phyloP scores from a whole-genome alignment of 2,113 vertebrate species.

The Oryzias curvinotus region DNA sequence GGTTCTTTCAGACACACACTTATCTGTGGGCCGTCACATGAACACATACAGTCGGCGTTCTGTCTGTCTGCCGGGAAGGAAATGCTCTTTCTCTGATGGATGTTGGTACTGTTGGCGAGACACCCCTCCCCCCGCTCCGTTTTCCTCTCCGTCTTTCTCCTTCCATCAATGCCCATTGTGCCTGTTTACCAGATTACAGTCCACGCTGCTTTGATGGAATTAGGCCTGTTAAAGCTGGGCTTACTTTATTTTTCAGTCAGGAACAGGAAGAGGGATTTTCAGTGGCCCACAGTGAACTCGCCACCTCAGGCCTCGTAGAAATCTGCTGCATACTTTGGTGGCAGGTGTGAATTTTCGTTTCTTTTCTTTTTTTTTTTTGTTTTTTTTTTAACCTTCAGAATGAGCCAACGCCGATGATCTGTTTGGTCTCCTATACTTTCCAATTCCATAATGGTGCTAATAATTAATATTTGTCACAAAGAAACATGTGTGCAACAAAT shows the following conservation, averaged over 20 bases:
- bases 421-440: not conserved
- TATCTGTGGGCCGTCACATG: constrained; percentile 41
- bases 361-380: not conserved
- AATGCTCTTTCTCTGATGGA: constrained; percentile 61
- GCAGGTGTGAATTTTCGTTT: constrained; percentile 16
- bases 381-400: not conserved
- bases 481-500: not conserved
- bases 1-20: constrained; percentile 18
- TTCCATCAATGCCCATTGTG: constrained; percentile 71
- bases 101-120: constrained; percentile 60
- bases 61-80: constrained; percentile 68
- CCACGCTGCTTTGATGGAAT: constrained; percentile 73
- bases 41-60: constrained; percentile 58
- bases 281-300: constrained; percentile 39
- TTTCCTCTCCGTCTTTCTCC: constrained; percentile 40
- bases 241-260: constrained; percentile 57
- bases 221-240: constrained; percentile 66
- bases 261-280: constrained; percentile 47
- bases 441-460: constrained; percentile 6
- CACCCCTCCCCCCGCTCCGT: constrained; percentile 37
- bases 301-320: constrained; percentile 4
- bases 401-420: not conserved
- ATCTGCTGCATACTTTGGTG: constrained; percentile 17
- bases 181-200: constrained; percentile 76
- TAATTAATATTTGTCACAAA: constrained; percentile 2